These are phyloP conservation scores for Pseudomyrmex cubaensis DNA, from an alignment of 1,140 invertebrate species.

Conservation along the genomic window DNA sequence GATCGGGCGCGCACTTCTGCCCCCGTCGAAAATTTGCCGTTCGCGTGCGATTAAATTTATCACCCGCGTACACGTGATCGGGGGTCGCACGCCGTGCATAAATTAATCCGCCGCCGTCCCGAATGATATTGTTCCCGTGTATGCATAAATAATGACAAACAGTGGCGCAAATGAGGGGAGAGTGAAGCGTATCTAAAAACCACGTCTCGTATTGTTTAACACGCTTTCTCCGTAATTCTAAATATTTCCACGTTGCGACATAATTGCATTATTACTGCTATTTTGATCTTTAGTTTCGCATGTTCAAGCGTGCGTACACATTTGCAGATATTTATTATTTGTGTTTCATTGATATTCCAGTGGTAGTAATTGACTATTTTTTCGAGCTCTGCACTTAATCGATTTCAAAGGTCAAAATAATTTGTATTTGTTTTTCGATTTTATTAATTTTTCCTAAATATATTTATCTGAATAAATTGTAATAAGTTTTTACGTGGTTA, in stretches of 20 bases:
- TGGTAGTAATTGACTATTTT: not conserved
- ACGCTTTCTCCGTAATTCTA: too few relatives aligned
- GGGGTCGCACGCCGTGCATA: constrained; percentile 6
- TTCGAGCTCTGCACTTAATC: not conserved
- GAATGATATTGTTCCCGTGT: not conserved
- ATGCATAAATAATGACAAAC: constrained; percentile 15
- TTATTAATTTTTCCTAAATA: too few relatives aligned
- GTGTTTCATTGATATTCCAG: too few relatives aligned
- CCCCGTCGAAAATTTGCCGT: constrained; percentile 18
- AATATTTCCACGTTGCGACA: too few relatives aligned
- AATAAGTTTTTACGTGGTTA: not conserved
- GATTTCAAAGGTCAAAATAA: not conserved
- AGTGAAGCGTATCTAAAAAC: not conserved
- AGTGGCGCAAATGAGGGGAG: too few relatives aligned
- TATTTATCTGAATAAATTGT: not conserved
- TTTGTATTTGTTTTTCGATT: not conserved
- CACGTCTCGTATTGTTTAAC: not conserved
- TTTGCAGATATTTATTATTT: too few relatives aligned
- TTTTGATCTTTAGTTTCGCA: too few relatives aligned
- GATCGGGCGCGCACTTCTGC: not conserved
- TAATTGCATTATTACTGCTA: too few relatives aligned
- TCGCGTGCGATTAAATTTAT: constrained; percentile 37
- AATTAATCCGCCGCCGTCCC: constrained; percentile 10
- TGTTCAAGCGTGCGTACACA: too few relatives aligned
- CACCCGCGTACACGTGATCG: constrained; percentile 20